These are phyloP conservation scores for Myotis myotis DNA, from an alignment of 2,797 vertebrate genomes.

Conservation along the genomic window DNA sequence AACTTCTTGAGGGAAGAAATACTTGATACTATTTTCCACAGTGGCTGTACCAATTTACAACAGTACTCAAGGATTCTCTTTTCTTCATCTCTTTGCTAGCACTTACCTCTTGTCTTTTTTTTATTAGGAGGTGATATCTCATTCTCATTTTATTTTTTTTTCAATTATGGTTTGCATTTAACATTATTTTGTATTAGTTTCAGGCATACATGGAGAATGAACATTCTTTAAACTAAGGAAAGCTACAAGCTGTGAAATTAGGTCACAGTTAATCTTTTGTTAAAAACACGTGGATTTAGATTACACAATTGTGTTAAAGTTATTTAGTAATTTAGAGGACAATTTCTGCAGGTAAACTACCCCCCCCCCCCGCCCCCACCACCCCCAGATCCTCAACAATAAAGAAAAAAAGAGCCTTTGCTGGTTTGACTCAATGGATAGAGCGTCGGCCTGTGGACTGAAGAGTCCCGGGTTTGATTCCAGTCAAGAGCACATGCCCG, in stretches of 20 bases:
- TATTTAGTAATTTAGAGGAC: slow-evolving; percentile 15
- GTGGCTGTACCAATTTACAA: too few species aligned
- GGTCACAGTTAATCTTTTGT: slow-evolving; percentile 31
- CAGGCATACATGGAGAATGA: neutral
- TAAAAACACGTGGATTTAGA: slow-evolving; percentile 15
- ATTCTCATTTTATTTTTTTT: neutral
- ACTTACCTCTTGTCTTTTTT: neutral
- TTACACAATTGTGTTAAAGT: slow-evolving; percentile 14
- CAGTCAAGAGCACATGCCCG: too few species aligned
- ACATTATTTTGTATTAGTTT: neutral
- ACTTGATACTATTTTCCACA: neutral
- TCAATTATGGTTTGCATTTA: neutral
- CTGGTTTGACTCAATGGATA: too few species aligned
- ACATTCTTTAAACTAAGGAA: neutral
- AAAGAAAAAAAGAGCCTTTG: neutral
- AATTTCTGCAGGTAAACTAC: neutral
- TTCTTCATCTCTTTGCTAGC: neutral
- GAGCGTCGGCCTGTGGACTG: too few species aligned
- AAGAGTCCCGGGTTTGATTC: too few species aligned
- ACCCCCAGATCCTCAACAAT: neutral
- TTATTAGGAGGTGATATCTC: neutral
- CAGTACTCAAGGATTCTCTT: too few species aligned
- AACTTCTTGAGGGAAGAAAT: neutral
- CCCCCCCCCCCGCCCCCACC: too few species aligned
- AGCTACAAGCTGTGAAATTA: slow-evolving; percentile 31